phyloP scores from a whole-genome alignment of 2,888 invertebrate species.

The Carabus problematicus region DNA sequence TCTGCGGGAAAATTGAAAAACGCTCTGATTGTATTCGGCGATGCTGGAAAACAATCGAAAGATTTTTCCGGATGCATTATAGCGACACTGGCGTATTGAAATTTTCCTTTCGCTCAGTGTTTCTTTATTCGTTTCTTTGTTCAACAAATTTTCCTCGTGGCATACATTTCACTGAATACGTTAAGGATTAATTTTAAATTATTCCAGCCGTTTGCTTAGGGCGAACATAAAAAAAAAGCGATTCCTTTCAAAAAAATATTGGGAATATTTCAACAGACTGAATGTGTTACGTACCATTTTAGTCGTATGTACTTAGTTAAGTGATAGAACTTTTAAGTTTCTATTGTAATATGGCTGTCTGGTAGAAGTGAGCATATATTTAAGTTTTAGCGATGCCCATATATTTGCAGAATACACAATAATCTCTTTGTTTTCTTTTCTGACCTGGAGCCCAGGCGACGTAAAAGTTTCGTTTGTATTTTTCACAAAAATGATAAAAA shows the following conservation, averaged over 20 bases:
- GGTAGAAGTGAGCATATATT: too few species aligned
- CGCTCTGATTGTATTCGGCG: constrained; percentile 36
- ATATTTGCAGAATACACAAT: background rate
- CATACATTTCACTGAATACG: too few species aligned
- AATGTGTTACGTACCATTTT: too few species aligned
- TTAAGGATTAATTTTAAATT: too few species aligned
- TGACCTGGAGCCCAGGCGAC: constrained; percentile 12
- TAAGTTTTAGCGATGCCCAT: too few species aligned
- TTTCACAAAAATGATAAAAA: constrained; percentile 33
- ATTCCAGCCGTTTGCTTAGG: too few species aligned
- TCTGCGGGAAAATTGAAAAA: constrained; percentile 39
- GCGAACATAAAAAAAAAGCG: too few species aligned
- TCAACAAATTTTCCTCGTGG: background rate
- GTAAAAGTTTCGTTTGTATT: constrained; percentile 20
- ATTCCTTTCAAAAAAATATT: too few species aligned
- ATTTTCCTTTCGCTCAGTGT: constrained; percentile 17
- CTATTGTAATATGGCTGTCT: too few species aligned
- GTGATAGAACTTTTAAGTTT: too few species aligned
- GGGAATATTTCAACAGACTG: too few species aligned
- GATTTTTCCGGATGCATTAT: constrained; percentile 35
- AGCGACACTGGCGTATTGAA: constrained; percentile 15
- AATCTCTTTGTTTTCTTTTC: constrained; percentile 23
- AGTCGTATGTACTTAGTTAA: too few species aligned
- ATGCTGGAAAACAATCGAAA: constrained; percentile 36
- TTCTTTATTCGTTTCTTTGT: constrained; percentile 2